phyloP scores from a whole-genome alignment of 1,140 invertebrate genomes.

The Caenorhabditis inopinata region DNA sequence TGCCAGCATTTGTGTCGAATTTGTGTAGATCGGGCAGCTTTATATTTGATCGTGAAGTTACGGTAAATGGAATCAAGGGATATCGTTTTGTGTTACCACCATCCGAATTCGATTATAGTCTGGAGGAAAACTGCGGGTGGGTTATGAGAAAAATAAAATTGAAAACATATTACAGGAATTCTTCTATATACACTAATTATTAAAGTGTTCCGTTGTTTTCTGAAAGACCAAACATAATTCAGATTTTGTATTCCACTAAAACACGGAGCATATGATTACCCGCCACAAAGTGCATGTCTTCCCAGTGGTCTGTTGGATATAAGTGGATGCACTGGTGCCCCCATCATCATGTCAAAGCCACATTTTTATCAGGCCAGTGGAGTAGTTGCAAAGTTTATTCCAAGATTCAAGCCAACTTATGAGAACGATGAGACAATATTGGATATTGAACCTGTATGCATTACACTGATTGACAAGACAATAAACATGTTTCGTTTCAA shows the following conservation, averaged over 20 bases:
- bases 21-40: constrained; percentile 29
- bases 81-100: constrained; percentile 42
- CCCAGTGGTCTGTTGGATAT: constrained; percentile 43
- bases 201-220: no score
- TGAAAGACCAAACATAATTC: neutral
- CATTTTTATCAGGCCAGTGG: constrained; percentile 44
- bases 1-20: constrained; percentile 17
- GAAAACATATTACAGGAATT: neutral
- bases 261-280: constrained; percentile 32
- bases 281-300: constrained; percentile 15
- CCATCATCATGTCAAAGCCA: constrained; percentile 43
- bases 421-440: constrained; percentile 43
- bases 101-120: constrained; percentile 36
- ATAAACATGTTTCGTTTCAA: no score
- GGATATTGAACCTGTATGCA: constrained; percentile 46
- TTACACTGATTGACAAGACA: neutral
- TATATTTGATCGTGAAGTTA: constrained; percentile 37
- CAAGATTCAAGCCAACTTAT: constrained; percentile 44
- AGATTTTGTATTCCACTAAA: constrained; percentile 38
- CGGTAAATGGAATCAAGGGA: constrained; percentile 40
- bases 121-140: constrained; percentile 13
- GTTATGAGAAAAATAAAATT: neutral
- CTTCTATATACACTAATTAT: neutral
- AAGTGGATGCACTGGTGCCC: constrained; percentile 34
- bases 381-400: constrained; percentile 28